phyloP scores from a whole-genome alignment of 2,797 vertebrate genomes.

The Fratercula arctica region DNA sequence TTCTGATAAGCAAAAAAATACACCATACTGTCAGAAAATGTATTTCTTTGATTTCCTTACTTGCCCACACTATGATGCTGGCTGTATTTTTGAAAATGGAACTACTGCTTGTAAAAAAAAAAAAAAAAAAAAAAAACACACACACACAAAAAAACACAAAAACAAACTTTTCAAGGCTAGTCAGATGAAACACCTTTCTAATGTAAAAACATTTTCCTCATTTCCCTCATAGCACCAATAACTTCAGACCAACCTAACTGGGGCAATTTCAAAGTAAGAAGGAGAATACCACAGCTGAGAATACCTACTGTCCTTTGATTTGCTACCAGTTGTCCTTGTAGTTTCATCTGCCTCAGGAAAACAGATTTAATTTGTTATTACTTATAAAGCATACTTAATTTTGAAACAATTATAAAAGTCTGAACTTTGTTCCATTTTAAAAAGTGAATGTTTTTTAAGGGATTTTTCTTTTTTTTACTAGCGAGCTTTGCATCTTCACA shows the following conservation, averaged over 20 bases:
- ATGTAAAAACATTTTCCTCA: background rate
- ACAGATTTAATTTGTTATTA: background rate
- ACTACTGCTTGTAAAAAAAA: background rate
- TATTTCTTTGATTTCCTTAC: background rate
- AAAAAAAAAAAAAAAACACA: background rate
- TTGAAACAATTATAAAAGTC: background rate
- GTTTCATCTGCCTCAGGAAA: background rate
- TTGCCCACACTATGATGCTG: background rate
- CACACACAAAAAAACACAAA: background rate
- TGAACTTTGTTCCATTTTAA: background rate
- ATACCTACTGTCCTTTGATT: background rate
- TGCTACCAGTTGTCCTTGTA: background rate
- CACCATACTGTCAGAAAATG: background rate
- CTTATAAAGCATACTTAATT: conserved; percentile 3
- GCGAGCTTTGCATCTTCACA: background rate
- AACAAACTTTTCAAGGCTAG: background rate
- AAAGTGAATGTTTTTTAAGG: background rate
- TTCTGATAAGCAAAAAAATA: background rate
- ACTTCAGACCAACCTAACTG: conserved; percentile 34
- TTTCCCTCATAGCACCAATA: background rate
- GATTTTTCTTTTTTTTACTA: background rate
- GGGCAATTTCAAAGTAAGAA: conserved; percentile 32
- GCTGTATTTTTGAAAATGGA: conserved; percentile 8
- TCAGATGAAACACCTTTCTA: conserved; percentile 16
- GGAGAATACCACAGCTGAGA: background rate